Evolutionary conservation across 2,888 invertebrate species (phyloP).

Genomic region (Allacma fusca): DNA sequence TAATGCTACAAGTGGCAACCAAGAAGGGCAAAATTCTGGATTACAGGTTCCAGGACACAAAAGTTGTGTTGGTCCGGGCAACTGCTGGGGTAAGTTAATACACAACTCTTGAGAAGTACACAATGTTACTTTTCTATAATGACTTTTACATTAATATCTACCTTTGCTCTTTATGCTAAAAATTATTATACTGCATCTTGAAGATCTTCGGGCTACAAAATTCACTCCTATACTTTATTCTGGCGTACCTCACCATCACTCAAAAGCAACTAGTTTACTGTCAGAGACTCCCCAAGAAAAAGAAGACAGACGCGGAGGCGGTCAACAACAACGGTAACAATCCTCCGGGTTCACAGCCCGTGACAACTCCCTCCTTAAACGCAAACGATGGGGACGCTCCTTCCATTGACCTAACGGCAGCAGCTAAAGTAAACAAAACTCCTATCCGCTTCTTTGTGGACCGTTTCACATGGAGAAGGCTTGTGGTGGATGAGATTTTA

Average conservation of each 20-base stretch:
- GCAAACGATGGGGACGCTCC: too few species aligned
- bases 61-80: slow-evolving; percentile 26
- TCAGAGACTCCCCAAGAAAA: neutral
- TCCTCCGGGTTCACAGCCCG: too few species aligned
- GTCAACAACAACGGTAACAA: too few species aligned
- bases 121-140: too few species aligned
- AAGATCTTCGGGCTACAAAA: slow-evolving; percentile 34
- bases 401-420: neutral
- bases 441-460: slow-evolving; percentile 12
- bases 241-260: slow-evolving; percentile 32
- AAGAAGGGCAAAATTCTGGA: slow-evolving; percentile 25
- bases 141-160: neutral
- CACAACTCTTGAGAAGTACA: too few species aligned
- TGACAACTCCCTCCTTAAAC: too few species aligned
- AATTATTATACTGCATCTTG: neutral
- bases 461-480: slow-evolving; percentile 31
- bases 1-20: slow-evolving; percentile 31
- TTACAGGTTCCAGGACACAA: slow-evolving; percentile 37
- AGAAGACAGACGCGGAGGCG: neutral
- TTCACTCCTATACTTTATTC: slow-evolving; percentile 23
- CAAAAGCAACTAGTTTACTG: slow-evolving; percentile 30
- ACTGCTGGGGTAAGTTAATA: slow-evolving; percentile 25
- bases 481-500: slow-evolving; percentile 35
- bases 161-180: neutral
- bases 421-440: neutral